Conservation (phyloP, 2,888 invertebrate species). For the Pardosa pseudoannulata region DNA sequence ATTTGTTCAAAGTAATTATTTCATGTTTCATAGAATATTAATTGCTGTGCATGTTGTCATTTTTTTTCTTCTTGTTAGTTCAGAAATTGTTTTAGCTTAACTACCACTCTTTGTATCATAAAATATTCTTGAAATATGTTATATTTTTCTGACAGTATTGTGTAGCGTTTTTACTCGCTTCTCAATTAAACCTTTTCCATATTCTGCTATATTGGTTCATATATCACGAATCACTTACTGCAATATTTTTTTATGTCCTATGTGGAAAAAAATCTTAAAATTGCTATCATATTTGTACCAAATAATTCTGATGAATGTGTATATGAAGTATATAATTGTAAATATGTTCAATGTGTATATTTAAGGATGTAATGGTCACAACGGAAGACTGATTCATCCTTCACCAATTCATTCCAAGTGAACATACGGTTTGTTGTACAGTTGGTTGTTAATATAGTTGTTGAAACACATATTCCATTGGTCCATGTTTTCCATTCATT, state of each 20-base stretch:
- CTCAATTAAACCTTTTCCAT: too few relatives aligned
- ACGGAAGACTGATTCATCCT: background rate
- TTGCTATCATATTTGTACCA: background rate
- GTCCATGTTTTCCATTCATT: slow-evolving; percentile 45
- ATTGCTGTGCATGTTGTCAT: too few relatives aligned
- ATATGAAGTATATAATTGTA: slow-evolving; percentile 9
- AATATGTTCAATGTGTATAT: slow-evolving; percentile 3
- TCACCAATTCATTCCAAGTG: slow-evolving; percentile 43
- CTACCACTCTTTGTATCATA: too few relatives aligned
- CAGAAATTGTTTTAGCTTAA: too few relatives aligned
- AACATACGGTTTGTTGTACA: slow-evolving; percentile 37
- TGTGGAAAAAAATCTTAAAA: background rate
- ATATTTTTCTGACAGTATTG: too few relatives aligned
- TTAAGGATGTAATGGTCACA: background rate
- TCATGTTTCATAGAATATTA: too few relatives aligned
- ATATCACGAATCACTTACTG: background rate
- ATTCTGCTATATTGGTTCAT: too few relatives aligned
- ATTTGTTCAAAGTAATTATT: too few relatives aligned
- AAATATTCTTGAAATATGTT: too few relatives aligned
- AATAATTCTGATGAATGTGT: background rate
- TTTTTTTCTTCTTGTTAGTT: too few relatives aligned
- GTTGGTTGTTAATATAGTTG: slow-evolving; percentile 31
- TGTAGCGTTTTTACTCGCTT: too few relatives aligned
- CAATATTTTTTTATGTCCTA: background rate
- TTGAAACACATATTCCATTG: slow-evolving; percentile 26